phyloP scores from a whole-genome alignment of 2,113 vertebrate species.

The Brachyhypopomus occidentalis region DNA sequence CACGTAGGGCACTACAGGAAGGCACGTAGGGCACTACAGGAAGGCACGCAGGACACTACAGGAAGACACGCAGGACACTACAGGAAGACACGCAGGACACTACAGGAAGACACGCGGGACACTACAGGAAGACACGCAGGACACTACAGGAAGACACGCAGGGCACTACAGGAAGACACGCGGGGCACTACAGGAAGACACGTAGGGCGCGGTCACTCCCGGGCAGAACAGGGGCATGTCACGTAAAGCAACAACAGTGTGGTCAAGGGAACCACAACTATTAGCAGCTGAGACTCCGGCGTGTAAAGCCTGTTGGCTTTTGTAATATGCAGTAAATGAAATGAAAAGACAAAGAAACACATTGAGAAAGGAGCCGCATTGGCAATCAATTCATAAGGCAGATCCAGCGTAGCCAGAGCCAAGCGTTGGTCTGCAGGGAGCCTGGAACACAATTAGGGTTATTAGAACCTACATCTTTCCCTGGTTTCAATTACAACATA shows the following conservation, averaged over 20 bases:
- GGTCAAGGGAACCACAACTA: neutral
- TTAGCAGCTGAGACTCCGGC: neutral
- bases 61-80: slow-evolving; percentile 18
- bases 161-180: slow-evolving; percentile 18
- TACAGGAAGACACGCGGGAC: slow-evolving; percentile 21
- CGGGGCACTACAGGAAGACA: slow-evolving; percentile 15
- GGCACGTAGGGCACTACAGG: slow-evolving; percentile 6
- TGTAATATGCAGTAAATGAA: neutral
- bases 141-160: slow-evolving; percentile 18
- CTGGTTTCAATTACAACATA: neutral
- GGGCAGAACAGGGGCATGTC: slow-evolving; percentile 15
- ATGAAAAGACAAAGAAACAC: neutral
- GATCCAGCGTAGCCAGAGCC: neutral
- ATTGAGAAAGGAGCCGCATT: neutral
- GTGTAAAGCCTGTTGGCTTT: neutral
- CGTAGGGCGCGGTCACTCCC: slow-evolving; percentile 19
- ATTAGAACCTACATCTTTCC: too few relatives aligned
- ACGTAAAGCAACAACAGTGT: slow-evolving; percentile 10
- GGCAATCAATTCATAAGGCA: neutral
- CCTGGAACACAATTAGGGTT: neutral
- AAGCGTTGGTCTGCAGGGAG: neutral
- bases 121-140: too few relatives aligned
- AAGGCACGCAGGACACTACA: slow-evolving; percentile 18
- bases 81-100: slow-evolving; percentile 9
- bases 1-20: slow-evolving; percentile 16